Conservation (phyloP, 2,797 vertebrate species). For the Periophthalmus magnuspinnatus region DNA sequence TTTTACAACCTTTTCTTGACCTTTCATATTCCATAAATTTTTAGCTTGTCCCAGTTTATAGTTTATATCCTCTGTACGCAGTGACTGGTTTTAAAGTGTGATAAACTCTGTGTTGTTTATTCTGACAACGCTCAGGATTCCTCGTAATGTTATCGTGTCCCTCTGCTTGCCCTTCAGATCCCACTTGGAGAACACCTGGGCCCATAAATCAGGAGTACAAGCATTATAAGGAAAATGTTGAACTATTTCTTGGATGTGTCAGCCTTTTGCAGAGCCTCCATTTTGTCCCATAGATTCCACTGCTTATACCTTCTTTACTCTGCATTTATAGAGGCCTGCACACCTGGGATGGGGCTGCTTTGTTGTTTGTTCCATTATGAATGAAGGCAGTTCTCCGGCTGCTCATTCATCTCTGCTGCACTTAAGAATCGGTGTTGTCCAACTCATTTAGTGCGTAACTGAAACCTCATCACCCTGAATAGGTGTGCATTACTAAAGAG, state of each 20-base stretch:
- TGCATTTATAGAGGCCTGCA: conserved; percentile 19
- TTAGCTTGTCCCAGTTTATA: conserved; percentile 16
- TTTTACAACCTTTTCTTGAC: background rate
- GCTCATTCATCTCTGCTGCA: conserved; percentile 63
- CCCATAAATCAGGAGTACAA: conserved; percentile 41
- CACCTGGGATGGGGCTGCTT: conserved; percentile 55
- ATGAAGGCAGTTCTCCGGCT: conserved; percentile 62
- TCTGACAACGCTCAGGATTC: conserved; percentile 35
- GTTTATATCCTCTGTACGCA: conserved; percentile 17
- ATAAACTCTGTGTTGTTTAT: conserved; percentile 40
- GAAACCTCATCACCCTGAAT: conserved; percentile 30
- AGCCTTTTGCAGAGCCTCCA: conserved; percentile 8
- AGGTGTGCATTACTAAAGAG: conserved; percentile 3
- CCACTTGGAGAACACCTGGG: conserved; percentile 44
- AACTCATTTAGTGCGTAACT: conserved; percentile 14
- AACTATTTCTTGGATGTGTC: conserved; percentile 16
- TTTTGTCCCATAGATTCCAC: conserved; percentile 6
- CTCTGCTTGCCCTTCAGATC: conserved; percentile 27
- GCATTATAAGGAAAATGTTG: conserved; percentile 14
- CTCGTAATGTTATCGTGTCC: conserved; percentile 8
- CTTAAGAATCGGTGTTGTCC: conserved; percentile 46
- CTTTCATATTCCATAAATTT: conserved; percentile 6
- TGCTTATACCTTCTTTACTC: conserved; percentile 8
- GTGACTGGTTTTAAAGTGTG: conserved; percentile 23
- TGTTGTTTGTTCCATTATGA: conserved; percentile 69